Evolutionary conservation across 2,113 vertebrate species (phyloP), one percentile per base, ranked within the genome.

Genomic region (Gobiocypris rarus): DNA sequence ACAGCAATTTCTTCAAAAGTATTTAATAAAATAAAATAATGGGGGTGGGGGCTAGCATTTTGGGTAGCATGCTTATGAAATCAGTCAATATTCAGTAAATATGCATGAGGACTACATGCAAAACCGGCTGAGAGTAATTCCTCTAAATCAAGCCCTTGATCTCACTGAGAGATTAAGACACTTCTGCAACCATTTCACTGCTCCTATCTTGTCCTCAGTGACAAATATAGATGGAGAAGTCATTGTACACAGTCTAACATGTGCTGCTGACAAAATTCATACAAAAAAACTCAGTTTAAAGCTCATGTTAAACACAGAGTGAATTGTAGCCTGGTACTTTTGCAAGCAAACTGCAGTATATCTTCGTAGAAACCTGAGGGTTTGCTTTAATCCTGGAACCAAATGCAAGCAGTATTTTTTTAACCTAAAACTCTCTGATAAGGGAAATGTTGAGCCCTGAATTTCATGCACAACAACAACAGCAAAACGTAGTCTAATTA

Each of bases 81-180:
- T 67, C 80, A 83, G 76, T 83, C 81, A 80, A 58, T 79, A 75
- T 65, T 71, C 26, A 15, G 85, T 87, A 83, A 85, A 87, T 87
- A 87, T 83, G 83, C 69, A 83, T 80, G 84, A 79, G 59, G n/a
- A 58, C 10, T 43, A 34, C 73, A 73, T 73, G 41, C 74, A 11
- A 58, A 58, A 63, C 31, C 6, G 5, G 59, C 76, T 43, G 73
- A 14, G n/a, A 14, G 76, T 45, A 84, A 83, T 61, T 58, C 77
- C 82, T 59, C 75, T 31, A 65, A 85, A 85, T 58, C 75, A 74
- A 78, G 24, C 45, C 24, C 63, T 38, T 71, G 54, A 78, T 78
- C 59, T 67, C 31, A 63, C 45, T 48, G 24, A 84, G 34, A 84
- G 83, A 84, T 69, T 50, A 24, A 38, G n/a, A 31, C 59, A 34